Conservation (phyloP, 1,140 invertebrate genomes). For the Trachymyrmex cornetzi region DNA sequence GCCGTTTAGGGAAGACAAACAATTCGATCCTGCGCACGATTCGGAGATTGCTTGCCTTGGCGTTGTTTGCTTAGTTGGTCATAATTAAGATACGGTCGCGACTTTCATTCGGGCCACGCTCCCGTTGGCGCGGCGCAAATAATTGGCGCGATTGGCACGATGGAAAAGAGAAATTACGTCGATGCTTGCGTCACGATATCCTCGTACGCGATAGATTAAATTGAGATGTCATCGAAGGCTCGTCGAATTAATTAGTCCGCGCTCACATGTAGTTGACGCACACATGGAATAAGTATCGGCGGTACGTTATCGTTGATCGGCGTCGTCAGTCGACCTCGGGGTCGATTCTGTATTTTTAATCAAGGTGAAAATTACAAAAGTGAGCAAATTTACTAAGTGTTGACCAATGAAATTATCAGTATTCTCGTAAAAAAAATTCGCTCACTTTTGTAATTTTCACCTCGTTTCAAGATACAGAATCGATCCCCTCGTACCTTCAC, state of each 20-base stretch:
- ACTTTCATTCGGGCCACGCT: background rate
- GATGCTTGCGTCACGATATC: background rate
- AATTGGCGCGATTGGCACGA: background rate
- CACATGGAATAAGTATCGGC: background rate
- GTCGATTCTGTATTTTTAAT: too few relatives aligned
- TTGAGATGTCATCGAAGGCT: slow-evolving; percentile 17
- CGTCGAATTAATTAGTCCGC: slow-evolving; percentile 53
- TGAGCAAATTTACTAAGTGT: too few relatives aligned
- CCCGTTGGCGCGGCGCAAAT: background rate
- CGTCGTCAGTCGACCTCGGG: background rate
- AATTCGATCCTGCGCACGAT: slow-evolving; percentile 48
- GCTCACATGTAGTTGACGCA: background rate
- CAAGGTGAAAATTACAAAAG: too few relatives aligned
- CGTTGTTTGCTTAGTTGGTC: slow-evolving; percentile 46
- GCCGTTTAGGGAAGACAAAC: slow-evolving; percentile 18
- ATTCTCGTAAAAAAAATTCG: too few relatives aligned
- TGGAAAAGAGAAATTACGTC: background rate
- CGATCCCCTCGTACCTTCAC: background rate
- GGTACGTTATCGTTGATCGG: background rate
- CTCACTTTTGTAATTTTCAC: too few relatives aligned
- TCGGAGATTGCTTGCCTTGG: background rate
- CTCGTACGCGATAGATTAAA: background rate
- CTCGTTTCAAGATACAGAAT: too few relatives aligned
- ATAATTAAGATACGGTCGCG: slow-evolving; percentile 34
- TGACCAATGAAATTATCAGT: too few relatives aligned